These are phyloP conservation scores for Hedya salicella DNA, from an alignment of 2,888 invertebrate species.

Conservation along the genomic window DNA sequence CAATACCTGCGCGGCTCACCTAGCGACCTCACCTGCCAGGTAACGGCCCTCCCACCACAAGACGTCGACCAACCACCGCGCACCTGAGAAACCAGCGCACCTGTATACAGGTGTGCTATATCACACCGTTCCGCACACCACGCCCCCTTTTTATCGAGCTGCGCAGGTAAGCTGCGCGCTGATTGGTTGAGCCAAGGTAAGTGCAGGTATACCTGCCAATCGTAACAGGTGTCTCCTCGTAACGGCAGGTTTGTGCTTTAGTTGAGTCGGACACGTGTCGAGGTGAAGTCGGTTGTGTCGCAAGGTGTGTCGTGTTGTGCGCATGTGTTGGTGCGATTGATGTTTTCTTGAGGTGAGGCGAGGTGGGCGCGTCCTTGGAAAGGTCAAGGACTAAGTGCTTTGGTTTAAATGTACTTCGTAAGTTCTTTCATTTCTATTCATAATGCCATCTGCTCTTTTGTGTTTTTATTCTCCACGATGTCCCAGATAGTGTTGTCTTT, in stretches of 20 bases:
- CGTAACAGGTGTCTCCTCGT: conserved; percentile 47
- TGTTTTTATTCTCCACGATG: not conserved
- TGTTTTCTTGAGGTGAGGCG: conserved; percentile 83
- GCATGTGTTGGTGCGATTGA: conserved; percentile 83
- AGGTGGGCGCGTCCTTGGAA: conserved; percentile 73
- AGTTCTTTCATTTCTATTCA: conserved; percentile 22
- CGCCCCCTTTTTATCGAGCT: conserved; percentile 81
- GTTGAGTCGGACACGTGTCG: conserved; percentile 47
- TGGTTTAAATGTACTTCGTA: conserved; percentile 8
- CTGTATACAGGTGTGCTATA: conserved; percentile 66
- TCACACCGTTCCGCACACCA: conserved; percentile 63
- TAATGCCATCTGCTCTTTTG: conserved; percentile 11
- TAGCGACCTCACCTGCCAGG: conserved; percentile 64
- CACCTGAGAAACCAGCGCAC: conserved; percentile 64
- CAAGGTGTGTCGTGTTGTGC: conserved; percentile 62
- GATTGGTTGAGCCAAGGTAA: conserved; percentile 74
- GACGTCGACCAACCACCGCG: conserved; percentile 62
- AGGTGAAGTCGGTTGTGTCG: conserved; percentile 45
- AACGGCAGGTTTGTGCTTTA: conserved; percentile 45
- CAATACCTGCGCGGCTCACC: conserved; percentile 62
- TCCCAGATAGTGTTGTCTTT: not conserved
- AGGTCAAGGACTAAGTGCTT: conserved; percentile 53
- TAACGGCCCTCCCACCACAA: conserved; percentile 62
- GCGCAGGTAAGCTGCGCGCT: conserved; percentile 82
- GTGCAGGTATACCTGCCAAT: conserved; percentile 68